Percentiles rank a stretch among this genome's conserved stretches.
phyloP scores from a whole-genome alignment of 2,797 vertebrate species.

The Arctocebus calabarensis region DNA sequence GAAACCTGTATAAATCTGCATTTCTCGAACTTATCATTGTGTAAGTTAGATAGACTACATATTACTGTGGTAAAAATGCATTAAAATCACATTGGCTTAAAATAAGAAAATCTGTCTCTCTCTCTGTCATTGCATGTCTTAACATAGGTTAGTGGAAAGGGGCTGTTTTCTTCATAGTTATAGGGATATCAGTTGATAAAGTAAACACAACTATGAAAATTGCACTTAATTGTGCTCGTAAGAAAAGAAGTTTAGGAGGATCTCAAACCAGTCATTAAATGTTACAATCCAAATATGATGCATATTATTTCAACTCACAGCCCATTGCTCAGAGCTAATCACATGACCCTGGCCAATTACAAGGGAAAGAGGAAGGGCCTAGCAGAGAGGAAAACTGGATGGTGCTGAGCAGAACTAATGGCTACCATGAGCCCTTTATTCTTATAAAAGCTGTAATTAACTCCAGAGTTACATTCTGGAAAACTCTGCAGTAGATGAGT shows the following conservation, averaged over 20 bases:
- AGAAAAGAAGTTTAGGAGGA: neutral
- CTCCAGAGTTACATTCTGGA: neutral
- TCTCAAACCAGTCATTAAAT: conserved; percentile 8
- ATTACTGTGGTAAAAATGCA: neutral
- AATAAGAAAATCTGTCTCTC: neutral
- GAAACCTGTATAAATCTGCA: neutral
- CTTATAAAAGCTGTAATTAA: neutral
- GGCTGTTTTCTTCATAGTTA: neutral
- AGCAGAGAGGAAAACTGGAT: neutral
- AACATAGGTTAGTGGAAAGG: neutral
- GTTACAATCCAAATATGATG: neutral
- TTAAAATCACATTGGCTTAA: neutral
- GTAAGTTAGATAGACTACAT: neutral
- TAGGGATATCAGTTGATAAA: neutral
- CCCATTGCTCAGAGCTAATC: conserved; percentile 3
- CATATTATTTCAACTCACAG: neutral
- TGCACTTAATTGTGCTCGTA: neutral
- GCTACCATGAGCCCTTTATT: neutral
- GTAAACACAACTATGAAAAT: conserved; percentile 31
- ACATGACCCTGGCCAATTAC: neutral
- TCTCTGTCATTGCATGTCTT: neutral
- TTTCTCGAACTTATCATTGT: neutral
- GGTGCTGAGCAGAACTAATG: neutral
- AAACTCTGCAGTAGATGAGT: neutral
- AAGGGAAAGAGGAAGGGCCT: neutral